Evolutionary conservation across 2,888 invertebrate species (phyloP), one percentile per base, ranked within the genome.

Genomic region (Eupelmus urozonus): DNA sequence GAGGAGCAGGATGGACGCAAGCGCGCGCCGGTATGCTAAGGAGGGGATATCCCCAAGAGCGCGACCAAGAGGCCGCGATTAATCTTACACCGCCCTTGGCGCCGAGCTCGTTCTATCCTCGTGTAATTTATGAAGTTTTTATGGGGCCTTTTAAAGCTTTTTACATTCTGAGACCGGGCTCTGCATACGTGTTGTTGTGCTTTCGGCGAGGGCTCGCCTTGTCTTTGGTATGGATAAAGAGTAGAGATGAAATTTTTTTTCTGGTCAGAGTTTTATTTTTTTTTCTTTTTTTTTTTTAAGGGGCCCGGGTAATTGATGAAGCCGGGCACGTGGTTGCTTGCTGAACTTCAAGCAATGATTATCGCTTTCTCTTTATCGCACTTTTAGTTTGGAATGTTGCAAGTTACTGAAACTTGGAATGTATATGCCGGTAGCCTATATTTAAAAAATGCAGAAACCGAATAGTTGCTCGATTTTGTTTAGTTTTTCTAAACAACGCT

Each of bases 91-190:
- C 51, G n/a, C 45, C 2, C 5, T 9, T 45, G 45, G 7, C 45
- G 13, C 45, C 13, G 45, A 45, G 45, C 13, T 45, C 2, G 2
- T 13, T 13, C 45, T 16, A 53, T 7, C 29, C 23, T 9, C 49
- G 18, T 16, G 63, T 55, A 63, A 63, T 72, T 72, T 72, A 72
- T 72, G 72, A 63, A 73, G 16, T 65, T 65, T 72, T 73, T 49
- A 49, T 49, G 34, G 49, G 20, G 9, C 34, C 20, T 45, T 63
- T 63, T 42, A 20, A 49, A 23, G 49, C 25, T 18, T 63, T 69
- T 57, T 25, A 42, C 16, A 13, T 45, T 45, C 9, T 13, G 9
- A 34, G 9, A 34, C 5, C 3, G 9, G 9, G 9, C 9, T 34
- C 34, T 34, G 9, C 34, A 5, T 34, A 34, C 34, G 9, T 34